Evolutionary conservation across 1,140 invertebrate species (phyloP).

Genomic region (Phocides pigmalion): DNA sequence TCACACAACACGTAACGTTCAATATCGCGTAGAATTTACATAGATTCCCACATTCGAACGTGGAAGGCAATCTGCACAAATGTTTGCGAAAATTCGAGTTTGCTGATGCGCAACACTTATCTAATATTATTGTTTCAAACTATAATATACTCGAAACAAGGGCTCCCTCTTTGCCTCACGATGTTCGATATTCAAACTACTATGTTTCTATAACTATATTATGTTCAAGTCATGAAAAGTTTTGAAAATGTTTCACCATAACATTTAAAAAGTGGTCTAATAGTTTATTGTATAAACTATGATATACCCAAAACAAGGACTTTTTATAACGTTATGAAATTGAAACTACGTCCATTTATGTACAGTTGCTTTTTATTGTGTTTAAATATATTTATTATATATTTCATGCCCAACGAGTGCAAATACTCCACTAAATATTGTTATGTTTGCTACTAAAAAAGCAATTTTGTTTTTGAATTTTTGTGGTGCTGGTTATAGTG

Average conservation of each 20-base stretch:
- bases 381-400: too few species aligned
- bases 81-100: constrained; percentile 26
- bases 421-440: too few species aligned
- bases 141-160: constrained; percentile 20
- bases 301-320: not conserved
- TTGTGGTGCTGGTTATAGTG: too few species aligned
- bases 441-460: too few species aligned
- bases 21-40: constrained; percentile 34
- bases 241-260: not conserved
- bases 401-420: too few species aligned
- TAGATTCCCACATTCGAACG: constrained; percentile 17
- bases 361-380: too few species aligned
- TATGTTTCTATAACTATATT: not conserved
- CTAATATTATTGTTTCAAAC: constrained; percentile 28
- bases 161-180: not conserved
- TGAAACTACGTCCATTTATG: too few species aligned
- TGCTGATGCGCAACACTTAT: constrained; percentile 27
- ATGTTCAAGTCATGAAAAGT: not conserved
- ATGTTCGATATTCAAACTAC: constrained; percentile 3
- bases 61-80: constrained; percentile 27
- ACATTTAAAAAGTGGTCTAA: too few species aligned
- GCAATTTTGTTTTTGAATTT: too few species aligned
- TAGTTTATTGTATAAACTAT: too few species aligned
- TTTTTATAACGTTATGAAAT: constrained; percentile 2
- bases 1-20: constrained; percentile 26